These are phyloP conservation scores for Eupithecia inturbata DNA, from an alignment of 2,888 invertebrate species.

Conservation along the genomic window DNA sequence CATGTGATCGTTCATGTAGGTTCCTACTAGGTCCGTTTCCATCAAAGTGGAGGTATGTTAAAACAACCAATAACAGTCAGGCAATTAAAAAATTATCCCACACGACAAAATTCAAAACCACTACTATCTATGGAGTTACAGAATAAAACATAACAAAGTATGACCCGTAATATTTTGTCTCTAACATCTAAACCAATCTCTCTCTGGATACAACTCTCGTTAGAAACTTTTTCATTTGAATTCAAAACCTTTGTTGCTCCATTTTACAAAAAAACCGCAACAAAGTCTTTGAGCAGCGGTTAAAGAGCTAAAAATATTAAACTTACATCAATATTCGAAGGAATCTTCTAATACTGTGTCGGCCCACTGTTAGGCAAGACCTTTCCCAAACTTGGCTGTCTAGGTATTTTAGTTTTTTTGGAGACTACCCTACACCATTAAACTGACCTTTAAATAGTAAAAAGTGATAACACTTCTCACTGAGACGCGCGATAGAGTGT, in stretches of 20 bases:
- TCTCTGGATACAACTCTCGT: not conserved
- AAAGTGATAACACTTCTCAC: too few relatives aligned
- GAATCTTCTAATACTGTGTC: not conserved
- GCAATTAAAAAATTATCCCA: not conserved
- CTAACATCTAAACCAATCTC: not conserved
- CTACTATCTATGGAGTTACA: not conserved
- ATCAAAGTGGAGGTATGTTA: not conserved
- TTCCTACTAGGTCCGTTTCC: too few relatives aligned
- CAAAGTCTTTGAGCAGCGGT: slow-evolving; percentile 18
- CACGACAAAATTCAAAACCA: not conserved
- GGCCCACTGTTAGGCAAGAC: not conserved
- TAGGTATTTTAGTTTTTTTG: not conserved
- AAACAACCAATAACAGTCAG: not conserved
- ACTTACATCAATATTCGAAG: not conserved
- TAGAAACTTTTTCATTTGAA: slow-evolving; percentile 27
- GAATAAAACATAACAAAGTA: not conserved
- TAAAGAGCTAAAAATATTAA: slow-evolving; percentile 9
- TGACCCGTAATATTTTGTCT: not conserved
- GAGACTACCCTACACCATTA: too few relatives aligned
- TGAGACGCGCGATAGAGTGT: too few relatives aligned
- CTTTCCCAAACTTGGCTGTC: not conserved
- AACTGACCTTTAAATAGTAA: too few relatives aligned
- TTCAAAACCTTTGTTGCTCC: slow-evolving; percentile 26
- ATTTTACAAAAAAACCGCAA: slow-evolving; percentile 31
- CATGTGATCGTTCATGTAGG: too few relatives aligned